Base-by-base conservation (phyloP, 1,140 invertebrate genomes). In the Drosophila asahinai region DNA sequence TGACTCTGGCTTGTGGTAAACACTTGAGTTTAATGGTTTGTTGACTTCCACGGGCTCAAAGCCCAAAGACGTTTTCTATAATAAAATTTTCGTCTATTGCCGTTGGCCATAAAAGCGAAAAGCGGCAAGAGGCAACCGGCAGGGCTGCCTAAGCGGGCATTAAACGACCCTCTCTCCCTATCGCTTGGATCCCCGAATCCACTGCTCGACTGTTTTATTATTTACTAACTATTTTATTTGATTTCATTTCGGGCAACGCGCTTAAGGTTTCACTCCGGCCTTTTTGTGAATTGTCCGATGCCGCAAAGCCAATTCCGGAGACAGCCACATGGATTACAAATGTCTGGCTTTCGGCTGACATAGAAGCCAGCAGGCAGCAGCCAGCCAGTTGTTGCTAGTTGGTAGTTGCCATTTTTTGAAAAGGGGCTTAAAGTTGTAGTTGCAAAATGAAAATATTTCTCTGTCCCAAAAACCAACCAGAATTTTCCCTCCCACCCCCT, bases 191-290 rank as follows among this genome's bases (percentile, higher is more conserved):
- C 38, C 33, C 25, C 45, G 43, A 75, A 73, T 57, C 58, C 73
- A 83, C 73, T 87, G 80, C 51, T 83, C 84, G 75, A 70, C 84
- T 89, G 77, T 90, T 89, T 89, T 89, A 89, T 89, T 89, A 89
- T 89, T 89, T 84, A 89, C 86, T 89, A 89, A 89, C 86, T 89
- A 89, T 89, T 89, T 89, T 90, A 90, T 89, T 89, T 89, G 86
- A 89, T 89, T 89, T 87, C 79, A 90, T 84, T 87, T 68, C 47
- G 51, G 73, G 68, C 84, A 78, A 73, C 74, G 77, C 67, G 74
- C 74, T 70, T 68, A 78, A 68, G 71, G 61, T 51, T 76, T 77
- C 73, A 45, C 33, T 40, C 49, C 30, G 51, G 67, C 62, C 60
- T 47, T 66, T 71, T 65, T 66, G 27, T 67, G 66, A 66, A 70